These are phyloP conservation scores for Cantharis nigra DNA, from an alignment of 2,888 invertebrate genomes.

Conservation along the genomic window DNA sequence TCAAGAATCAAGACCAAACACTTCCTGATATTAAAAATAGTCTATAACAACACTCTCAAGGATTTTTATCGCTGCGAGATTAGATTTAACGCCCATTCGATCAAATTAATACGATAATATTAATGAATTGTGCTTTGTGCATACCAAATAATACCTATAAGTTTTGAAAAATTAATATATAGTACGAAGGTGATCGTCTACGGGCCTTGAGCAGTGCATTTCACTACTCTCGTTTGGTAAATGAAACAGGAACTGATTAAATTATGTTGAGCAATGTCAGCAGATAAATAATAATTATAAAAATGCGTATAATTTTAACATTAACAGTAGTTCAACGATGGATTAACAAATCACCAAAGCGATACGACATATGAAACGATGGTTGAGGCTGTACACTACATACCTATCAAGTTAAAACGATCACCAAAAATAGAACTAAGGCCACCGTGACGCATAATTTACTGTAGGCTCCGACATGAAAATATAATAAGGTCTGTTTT, in stretches of 20 bases:
- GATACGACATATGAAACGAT: neutral
- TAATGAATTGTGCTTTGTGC: neutral
- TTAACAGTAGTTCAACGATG: neutral
- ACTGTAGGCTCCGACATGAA: neutral
- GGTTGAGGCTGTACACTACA: neutral
- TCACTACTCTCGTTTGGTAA: neutral
- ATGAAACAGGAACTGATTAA: neutral
- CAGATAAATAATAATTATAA: neutral
- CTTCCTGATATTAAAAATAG: constrained; percentile 3
- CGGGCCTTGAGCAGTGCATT: neutral
- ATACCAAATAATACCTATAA: neutral
- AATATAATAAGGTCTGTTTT: constrained; percentile 7
- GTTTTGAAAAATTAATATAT: neutral
- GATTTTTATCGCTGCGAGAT: neutral
- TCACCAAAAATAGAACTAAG: neutral
- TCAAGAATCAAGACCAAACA: constrained; percentile 1
- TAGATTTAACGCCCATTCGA: neutral
- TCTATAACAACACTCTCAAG: neutral
- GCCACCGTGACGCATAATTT: neutral
- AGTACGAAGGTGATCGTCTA: neutral
- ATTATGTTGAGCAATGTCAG: constrained; percentile 1
- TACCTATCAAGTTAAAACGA: neutral
- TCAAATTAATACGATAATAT: neutral
- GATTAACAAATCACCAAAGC: neutral
- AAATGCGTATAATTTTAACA: neutral